phyloP scores from a whole-genome alignment of 2,888 invertebrate species.

The Calephelis perditalis region DNA sequence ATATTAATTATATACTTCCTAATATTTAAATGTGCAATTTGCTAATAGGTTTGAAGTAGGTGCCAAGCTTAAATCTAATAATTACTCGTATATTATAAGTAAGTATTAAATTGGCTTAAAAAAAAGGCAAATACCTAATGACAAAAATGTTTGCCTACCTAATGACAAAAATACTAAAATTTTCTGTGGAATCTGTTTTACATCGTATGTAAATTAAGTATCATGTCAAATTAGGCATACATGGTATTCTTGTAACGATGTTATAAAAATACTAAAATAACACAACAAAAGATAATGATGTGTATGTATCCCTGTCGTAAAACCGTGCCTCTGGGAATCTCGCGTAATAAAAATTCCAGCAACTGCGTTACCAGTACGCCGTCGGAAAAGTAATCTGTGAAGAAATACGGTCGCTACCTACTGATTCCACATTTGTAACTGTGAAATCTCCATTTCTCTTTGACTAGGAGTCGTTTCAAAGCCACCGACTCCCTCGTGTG shows the following conservation, averaged over 20 bases:
- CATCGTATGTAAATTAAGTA: too few relatives aligned
- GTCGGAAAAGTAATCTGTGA: constrained; percentile 69
- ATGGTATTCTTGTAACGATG: neutral
- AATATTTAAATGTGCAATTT: too few relatives aligned
- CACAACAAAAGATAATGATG: constrained; percentile 32
- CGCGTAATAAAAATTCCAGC: constrained; percentile 67
- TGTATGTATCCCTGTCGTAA: constrained; percentile 56
- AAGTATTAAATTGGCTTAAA: too few relatives aligned
- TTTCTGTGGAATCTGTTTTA: too few relatives aligned
- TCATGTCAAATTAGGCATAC: too few relatives aligned
- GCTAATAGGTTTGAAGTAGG: too few relatives aligned
- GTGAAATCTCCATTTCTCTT: constrained; percentile 75
- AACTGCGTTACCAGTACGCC: constrained; percentile 61
- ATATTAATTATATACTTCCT: too few relatives aligned
- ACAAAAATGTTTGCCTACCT: too few relatives aligned
- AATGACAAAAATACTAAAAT: too few relatives aligned
- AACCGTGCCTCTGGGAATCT: constrained; percentile 61
- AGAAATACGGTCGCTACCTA: constrained; percentile 68
- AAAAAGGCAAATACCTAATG: too few relatives aligned
- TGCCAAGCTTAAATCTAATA: too few relatives aligned
- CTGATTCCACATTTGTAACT: constrained; percentile 72
- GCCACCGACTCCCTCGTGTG: constrained; percentile 65
- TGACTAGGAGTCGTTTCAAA: constrained; percentile 70
- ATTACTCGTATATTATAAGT: too few relatives aligned
- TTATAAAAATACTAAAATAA: constrained; percentile 11